A percentile compares a stretch with the other conserved stretches of the same genome.
phyloP scores from a whole-genome alignment of 2,113 vertebrate species.

The Parotia lawesii region DNA sequence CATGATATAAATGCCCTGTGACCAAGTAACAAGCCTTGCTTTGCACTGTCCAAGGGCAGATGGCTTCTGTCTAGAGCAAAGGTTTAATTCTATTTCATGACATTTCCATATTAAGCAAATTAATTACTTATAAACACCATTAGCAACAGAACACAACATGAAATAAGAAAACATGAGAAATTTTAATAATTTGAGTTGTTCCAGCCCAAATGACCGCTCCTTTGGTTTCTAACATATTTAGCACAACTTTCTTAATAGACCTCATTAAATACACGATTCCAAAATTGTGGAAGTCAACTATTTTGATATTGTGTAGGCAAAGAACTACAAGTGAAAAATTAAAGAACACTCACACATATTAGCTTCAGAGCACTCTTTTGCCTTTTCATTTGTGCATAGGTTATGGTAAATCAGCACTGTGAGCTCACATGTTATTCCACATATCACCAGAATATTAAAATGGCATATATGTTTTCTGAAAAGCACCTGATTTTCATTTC shows the following conservation, averaged over 20 bases:
- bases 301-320: not conserved
- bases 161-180: not conserved
- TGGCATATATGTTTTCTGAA: not conserved
- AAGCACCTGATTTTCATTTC: not conserved
- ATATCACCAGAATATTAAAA: not conserved
- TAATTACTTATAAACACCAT: not conserved
- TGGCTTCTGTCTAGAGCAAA: not conserved
- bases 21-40: not conserved
- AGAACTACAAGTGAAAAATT: not conserved
- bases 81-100: not conserved
- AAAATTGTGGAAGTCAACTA: not conserved
- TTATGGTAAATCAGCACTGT: not conserved
- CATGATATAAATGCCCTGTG: not conserved
- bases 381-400: not conserved
- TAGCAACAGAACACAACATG: not conserved
- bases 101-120: not conserved
- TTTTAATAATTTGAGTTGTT: not conserved
- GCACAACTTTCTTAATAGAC: not conserved
- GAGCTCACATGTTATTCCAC: not conserved
- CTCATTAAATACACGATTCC: accelerated
- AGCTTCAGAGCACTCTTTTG: not conserved
- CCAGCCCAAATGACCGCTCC: not conserved
- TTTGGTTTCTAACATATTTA: not conserved
- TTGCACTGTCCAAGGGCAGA: not conserved
- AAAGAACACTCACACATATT: not conserved